These are phyloP conservation scores for Perodicticus potto DNA, from an alignment of 2,797 vertebrate species.

Conservation along the genomic window DNA sequence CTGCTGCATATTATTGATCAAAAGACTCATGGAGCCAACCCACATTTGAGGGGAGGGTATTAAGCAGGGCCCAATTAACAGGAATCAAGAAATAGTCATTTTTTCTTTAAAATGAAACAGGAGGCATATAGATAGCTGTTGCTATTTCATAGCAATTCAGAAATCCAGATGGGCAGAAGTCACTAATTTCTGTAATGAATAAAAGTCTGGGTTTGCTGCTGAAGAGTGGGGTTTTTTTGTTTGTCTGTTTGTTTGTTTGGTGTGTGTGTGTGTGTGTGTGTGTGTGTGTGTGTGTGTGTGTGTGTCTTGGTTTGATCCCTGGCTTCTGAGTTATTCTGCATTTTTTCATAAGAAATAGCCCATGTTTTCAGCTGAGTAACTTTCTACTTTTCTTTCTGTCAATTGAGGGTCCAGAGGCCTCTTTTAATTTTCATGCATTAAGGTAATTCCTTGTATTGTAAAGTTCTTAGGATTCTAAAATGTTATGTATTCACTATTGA, in stretches of 20 bases:
- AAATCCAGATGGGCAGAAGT: neutral
- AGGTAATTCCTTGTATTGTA: neutral
- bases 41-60: neutral
- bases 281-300: no score
- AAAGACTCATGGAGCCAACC: neutral
- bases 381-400: neutral
- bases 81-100: neutral
- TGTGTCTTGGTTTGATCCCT: neutral
- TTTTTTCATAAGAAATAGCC: constrained; percentile 20
- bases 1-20: neutral
- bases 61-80: neutral
- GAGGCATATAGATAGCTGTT: neutral
- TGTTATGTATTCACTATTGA: neutral
- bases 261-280: no score
- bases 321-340: neutral
- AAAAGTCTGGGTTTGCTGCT: neutral
- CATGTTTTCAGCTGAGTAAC: neutral
- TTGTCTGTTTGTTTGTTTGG: no score
- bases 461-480: neutral
- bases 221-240: neutral
- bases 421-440: neutral
- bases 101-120: neutral
- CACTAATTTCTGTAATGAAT: neutral
- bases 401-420: neutral
- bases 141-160: neutral